Conservation (phyloP, 2,888 invertebrate species). For the Morpho achilles region DNA sequence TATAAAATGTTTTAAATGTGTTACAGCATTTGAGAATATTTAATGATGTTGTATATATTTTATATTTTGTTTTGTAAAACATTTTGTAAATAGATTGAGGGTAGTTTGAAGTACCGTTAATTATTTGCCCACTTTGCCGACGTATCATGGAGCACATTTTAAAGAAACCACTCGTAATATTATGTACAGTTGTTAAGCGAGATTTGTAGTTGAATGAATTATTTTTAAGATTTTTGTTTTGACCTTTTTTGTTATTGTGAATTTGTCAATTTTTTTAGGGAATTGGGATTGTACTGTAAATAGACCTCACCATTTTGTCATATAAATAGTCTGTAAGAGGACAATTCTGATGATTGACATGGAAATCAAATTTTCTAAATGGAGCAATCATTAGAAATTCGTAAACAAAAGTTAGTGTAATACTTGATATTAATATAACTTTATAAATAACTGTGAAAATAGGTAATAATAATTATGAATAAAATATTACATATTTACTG, state of each 20-base stretch:
- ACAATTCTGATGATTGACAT: conserved; percentile 72
- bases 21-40: conserved; percentile 79
- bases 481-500: conserved; percentile 79
- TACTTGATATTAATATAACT: conserved; percentile 81
- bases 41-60: conserved; percentile 79
- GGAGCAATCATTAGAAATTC: conserved; percentile 77
- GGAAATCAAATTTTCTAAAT: conserved; percentile 78
- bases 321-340: conserved; percentile 63
- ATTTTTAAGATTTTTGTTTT: conserved; percentile 68
- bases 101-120: conserved; percentile 53
- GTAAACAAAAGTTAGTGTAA: conserved; percentile 76
- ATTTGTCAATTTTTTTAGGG: conserved; percentile 85
- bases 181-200: conserved; percentile 77
- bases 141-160: conserved; percentile 60
- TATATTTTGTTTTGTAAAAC: conserved; percentile 76
- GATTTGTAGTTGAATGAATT: conserved; percentile 74
- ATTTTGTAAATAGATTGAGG: conserved; percentile 63
- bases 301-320: conserved; percentile 75
- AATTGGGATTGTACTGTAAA: conserved; percentile 84
- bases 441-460: conserved; percentile 81
- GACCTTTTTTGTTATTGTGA: conserved; percentile 79
- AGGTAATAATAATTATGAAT: conserved; percentile 80
- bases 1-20: conserved; percentile 78
- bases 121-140: conserved; percentile 67
- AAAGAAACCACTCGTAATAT: conserved; percentile 75